Conservation (phyloP, 2,797 vertebrate species). For the Sebastes kiyomatsui region DNA sequence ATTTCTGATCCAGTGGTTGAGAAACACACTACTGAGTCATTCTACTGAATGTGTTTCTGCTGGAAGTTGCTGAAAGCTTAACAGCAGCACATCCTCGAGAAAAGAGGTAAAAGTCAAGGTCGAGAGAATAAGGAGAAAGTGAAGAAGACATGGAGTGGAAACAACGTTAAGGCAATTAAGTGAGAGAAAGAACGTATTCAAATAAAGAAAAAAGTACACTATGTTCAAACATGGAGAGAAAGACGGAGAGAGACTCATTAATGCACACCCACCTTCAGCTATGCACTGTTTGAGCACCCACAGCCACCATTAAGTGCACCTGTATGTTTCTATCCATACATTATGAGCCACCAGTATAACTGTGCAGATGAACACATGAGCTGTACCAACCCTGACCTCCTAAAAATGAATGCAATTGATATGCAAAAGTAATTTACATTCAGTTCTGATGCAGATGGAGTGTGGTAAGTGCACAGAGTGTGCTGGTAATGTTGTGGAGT, state of each 20-base stretch:
- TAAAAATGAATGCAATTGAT: background rate
- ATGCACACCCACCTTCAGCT: slow-evolving; percentile 52
- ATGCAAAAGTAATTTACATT: background rate
- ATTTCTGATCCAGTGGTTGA: background rate
- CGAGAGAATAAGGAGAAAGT: background rate
- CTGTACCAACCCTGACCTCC: background rate
- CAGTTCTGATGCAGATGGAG: background rate
- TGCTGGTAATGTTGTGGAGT: background rate
- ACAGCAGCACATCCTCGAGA: background rate
- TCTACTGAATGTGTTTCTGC: background rate
- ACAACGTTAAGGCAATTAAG: background rate
- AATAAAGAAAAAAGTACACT: slow-evolving; percentile 6
- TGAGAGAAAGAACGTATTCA: background rate
- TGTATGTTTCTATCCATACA: background rate
- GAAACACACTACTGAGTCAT: background rate
- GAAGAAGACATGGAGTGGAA: background rate
- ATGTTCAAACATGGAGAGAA: slow-evolving; percentile 27
- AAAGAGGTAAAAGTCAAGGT: background rate
- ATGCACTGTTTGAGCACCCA: slow-evolving; percentile 35
- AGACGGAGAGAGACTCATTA: slow-evolving; percentile 37
- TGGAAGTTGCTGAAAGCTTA: background rate
- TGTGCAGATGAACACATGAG: background rate
- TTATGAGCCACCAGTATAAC: background rate
- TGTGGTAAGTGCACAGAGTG: background rate
- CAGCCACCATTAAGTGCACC: slow-evolving; percentile 22